A percentile compares a stretch with the other conserved stretches of the same genome.
Evolutionary conservation across 2,113 vertebrate genomes (phyloP).

Genomic region (Chlorodrepanis virens): DNA sequence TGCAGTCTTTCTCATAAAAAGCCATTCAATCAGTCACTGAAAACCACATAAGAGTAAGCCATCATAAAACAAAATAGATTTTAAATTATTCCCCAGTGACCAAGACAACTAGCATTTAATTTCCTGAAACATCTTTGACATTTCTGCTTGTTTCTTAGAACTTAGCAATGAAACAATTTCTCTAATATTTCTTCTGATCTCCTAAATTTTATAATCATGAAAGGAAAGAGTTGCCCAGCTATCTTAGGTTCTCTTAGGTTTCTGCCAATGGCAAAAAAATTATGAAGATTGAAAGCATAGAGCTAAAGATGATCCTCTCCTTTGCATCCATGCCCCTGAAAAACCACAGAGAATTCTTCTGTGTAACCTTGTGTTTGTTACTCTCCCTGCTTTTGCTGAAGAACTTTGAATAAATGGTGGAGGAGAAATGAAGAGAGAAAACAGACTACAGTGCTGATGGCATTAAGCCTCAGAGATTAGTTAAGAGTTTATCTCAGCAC

Average conservation of each 20-base stretch:
- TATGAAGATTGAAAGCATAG: background rate
- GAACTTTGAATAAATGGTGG: background rate
- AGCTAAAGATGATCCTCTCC: background rate
- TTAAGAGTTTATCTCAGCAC: slow-evolving; percentile 38
- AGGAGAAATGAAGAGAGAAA: slow-evolving; percentile 16
- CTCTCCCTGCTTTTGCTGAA: background rate
- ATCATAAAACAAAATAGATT: background rate
- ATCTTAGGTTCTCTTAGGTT: background rate
- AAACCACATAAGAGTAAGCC: background rate
- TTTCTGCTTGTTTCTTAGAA: background rate
- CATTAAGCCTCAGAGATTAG: slow-evolving; percentile 29
- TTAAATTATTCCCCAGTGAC: slow-evolving; percentile 16
- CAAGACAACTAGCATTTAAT: background rate
- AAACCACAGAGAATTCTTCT: background rate
- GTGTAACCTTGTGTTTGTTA: background rate
- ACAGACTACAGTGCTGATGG: background rate
- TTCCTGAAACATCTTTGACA: background rate
- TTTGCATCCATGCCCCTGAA: background rate
- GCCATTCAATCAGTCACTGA: background rate
- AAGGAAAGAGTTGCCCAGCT: background rate
- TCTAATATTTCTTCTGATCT: background rate
- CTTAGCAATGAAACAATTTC: background rate
- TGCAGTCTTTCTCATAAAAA: background rate
- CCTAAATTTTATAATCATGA: background rate
- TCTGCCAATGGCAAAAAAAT: background rate